Evolutionary conservation across 2,797 vertebrate genomes (phyloP).

Genomic region (Xyrichtys novacula): DNA sequence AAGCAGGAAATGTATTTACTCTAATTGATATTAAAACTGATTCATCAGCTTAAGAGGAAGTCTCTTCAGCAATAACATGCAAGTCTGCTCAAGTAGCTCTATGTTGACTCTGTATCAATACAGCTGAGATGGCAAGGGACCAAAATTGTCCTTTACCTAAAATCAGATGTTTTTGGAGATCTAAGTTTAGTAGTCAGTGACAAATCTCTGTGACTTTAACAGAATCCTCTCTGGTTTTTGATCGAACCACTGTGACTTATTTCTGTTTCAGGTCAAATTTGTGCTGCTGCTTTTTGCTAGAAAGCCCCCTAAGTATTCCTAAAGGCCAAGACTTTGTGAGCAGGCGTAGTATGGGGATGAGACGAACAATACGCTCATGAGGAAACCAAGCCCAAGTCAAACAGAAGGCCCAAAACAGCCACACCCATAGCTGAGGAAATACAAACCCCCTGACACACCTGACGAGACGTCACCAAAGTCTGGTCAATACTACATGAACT

Average conservation of each 20-base stretch:
- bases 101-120: not conserved
- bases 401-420: not conserved
- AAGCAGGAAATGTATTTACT: no score
- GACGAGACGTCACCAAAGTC: not conserved
- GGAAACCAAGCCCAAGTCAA: constrained; percentile 53
- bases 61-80: no score
- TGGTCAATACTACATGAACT: not conserved
- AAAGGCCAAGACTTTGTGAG: no score
- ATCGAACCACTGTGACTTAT: not conserved
- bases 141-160: not conserved
- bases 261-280: constrained; percentile 7
- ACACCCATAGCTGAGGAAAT: constrained; percentile 23
- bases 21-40: no score
- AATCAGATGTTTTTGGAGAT: not conserved
- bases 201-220: not conserved
- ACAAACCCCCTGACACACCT: not conserved
- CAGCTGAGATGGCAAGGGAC: not conserved
- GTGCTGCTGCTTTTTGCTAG: constrained; percentile 6
- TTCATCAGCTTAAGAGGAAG: no score
- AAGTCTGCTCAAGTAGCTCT: not conserved
- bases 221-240: constrained; percentile 7
- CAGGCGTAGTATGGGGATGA: constrained; percentile 32
- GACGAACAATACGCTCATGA: constrained; percentile 57
- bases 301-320: no score
- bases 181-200: not conserved